These are phyloP conservation scores for Hippocampus comes DNA, from an alignment of 2,113 vertebrate species.

Conservation along the genomic window DNA sequence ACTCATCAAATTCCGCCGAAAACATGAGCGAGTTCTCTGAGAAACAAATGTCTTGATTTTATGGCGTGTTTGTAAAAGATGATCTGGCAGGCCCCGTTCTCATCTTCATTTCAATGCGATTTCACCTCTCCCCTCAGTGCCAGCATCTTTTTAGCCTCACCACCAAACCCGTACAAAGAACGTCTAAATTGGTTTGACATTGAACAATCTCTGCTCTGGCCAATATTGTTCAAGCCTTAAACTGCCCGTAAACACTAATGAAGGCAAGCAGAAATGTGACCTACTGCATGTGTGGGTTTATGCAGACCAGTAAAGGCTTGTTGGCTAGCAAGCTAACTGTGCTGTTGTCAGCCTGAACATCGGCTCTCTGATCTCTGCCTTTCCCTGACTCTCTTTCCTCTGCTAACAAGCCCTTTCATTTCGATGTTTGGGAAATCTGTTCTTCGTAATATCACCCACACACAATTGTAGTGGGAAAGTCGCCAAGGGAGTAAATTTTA, in stretches of 20 bases:
- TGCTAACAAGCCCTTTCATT: slow-evolving; percentile 89
- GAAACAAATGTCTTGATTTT: slow-evolving; percentile 60
- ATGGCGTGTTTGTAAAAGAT: slow-evolving; percentile 64
- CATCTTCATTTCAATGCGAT: slow-evolving; percentile 66
- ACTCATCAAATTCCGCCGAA: slow-evolving; percentile 61
- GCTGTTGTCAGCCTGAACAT: slow-evolving; percentile 80
- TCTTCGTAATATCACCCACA: slow-evolving; percentile 81
- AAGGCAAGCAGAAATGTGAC: slow-evolving; percentile 69
- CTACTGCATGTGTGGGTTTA: slow-evolving; percentile 57
- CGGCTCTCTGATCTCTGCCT: slow-evolving; percentile 76
- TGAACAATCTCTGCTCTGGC: slow-evolving; percentile 62
- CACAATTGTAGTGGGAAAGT: slow-evolving; percentile 54
- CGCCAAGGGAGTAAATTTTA: slow-evolving; percentile 63
- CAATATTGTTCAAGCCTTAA: slow-evolving; percentile 69
- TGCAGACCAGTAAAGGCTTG: slow-evolving; percentile 32
- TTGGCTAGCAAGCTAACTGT: slow-evolving; percentile 36
- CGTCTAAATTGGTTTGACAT: slow-evolving; percentile 48
- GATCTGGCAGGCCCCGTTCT: slow-evolving; percentile 56
- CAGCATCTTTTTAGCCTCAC: slow-evolving; percentile 52
- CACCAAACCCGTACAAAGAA: slow-evolving; percentile 50
- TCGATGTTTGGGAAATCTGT: slow-evolving; percentile 94
- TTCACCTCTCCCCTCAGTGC: slow-evolving; percentile 47
- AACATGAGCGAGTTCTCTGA: slow-evolving; percentile 47
- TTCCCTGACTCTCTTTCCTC: slow-evolving; percentile 27
- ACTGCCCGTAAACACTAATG: slow-evolving; percentile 72